A percentile compares a stretch with the other conserved stretches of the same genome.
Conservation (phyloP, 2,797 vertebrate genomes). For the Coranthus polyacanthus region DNA sequence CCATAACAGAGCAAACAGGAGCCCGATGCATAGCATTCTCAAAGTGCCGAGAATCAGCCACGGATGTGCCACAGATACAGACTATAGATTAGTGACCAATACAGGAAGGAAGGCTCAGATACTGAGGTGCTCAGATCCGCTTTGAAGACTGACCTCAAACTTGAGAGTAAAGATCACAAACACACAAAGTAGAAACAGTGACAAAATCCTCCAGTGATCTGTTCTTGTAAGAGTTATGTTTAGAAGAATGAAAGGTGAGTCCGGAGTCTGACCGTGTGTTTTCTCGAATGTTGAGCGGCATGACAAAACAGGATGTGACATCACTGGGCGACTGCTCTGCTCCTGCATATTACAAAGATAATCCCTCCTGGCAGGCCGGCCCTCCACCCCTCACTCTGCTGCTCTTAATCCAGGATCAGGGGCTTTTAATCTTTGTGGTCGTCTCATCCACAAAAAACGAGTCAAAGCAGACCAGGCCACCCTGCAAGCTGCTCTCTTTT, state of each 20-base stretch:
- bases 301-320: constrained; percentile 67
- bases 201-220: constrained; percentile 6
- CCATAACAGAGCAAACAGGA: constrained; percentile 72
- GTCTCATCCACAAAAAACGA: constrained; percentile 25
- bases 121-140: constrained; percentile 59
- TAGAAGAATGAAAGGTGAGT: constrained; percentile 6
- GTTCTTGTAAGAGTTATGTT: not conserved
- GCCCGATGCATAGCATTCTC: constrained; percentile 76
- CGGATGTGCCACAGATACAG: constrained; percentile 67
- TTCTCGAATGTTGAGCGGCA: constrained; percentile 46
- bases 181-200: constrained; percentile 33
- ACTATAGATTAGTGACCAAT: constrained; percentile 52
- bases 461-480: constrained; percentile 21
- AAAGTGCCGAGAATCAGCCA: constrained; percentile 79
- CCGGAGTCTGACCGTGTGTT: constrained; percentile 24
- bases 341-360: constrained; percentile 49
- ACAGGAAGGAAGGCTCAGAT: constrained; percentile 56
- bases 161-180: constrained; percentile 33
- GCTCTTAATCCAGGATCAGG: constrained; percentile 71
- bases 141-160: constrained; percentile 51
- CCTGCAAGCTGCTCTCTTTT: constrained; percentile 19
- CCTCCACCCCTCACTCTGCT: constrained; percentile 14
- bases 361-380: constrained; percentile 42
- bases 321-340: constrained; percentile 60
- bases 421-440: constrained; percentile 49